Evolutionary conservation across 2,113 vertebrate genomes (phyloP).

Genomic region (Megaleporinus macrocephalus): DNA sequence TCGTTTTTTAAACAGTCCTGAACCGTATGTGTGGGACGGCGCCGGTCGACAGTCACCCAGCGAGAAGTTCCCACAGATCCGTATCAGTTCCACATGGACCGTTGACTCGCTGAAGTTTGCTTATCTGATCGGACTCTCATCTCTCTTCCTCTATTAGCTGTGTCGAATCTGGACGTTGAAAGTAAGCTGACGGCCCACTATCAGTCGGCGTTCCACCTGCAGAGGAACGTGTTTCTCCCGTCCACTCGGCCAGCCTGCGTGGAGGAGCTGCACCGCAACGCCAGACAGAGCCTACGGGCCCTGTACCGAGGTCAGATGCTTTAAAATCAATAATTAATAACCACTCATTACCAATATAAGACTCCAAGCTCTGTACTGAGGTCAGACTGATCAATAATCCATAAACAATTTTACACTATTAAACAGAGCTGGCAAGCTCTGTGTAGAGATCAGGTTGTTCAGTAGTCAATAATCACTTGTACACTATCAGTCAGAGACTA

Average conservation of each 20-base stretch:
- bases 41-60: too few relatives aligned
- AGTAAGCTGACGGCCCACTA: slow-evolving; percentile 91
- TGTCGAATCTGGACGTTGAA: slow-evolving; percentile 93
- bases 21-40: too few relatives aligned
- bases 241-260: slow-evolving; percentile 88
- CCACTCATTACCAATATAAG: slow-evolving; percentile 77
- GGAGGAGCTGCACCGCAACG: slow-evolving; percentile 88
- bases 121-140: not conserved
- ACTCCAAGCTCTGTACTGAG: slow-evolving; percentile 84
- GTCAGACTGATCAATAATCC: slow-evolving; percentile 66
- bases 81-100: too few relatives aligned
- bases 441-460: too few relatives aligned
- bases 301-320: slow-evolving; percentile 84
- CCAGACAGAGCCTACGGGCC: slow-evolving; percentile 85
- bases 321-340: slow-evolving; percentile 11
- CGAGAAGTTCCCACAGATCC: too few relatives aligned
- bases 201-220: slow-evolving; percentile 88
- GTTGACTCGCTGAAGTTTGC: too few relatives aligned
- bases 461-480: not conserved
- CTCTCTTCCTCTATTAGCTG: slow-evolving; percentile 74
- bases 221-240: slow-evolving; percentile 88
- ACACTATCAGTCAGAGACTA: slow-evolving; percentile 80
- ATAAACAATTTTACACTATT: too few relatives aligned
- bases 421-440: too few relatives aligned
- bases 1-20: too few relatives aligned